Evolutionary conservation across 2,888 invertebrate genomes (phyloP).

Genomic region (Diabrotica balteata): DNA sequence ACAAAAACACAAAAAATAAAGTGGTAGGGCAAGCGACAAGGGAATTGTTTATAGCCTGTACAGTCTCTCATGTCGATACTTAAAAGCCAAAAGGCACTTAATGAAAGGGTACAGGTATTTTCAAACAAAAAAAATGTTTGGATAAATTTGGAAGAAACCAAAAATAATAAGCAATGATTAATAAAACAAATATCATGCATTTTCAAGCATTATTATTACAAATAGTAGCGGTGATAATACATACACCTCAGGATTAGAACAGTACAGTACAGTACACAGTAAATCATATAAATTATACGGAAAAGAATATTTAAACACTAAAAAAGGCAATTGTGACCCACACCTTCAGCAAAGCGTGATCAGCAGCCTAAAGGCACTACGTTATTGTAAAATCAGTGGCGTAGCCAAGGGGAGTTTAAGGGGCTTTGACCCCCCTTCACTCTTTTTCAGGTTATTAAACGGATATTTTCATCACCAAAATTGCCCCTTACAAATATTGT

Average conservation of each 20-base stretch:
- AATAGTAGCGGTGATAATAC: constrained; percentile 72
- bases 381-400: constrained; percentile 48
- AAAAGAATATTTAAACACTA: constrained; percentile 44
- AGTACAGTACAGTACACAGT: constrained; percentile 63
- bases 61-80: constrained; percentile 38
- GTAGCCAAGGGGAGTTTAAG: constrained; percentile 25
- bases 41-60: constrained; percentile 44
- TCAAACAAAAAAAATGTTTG: constrained; percentile 35
- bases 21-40: constrained; percentile 44
- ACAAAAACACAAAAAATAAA: constrained; percentile 50
- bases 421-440: constrained; percentile 1
- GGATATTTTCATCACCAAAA: background rate
- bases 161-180: constrained; percentile 63
- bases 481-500: background rate
- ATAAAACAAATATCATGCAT: constrained; percentile 87
- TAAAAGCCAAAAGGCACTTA: constrained; percentile 35
- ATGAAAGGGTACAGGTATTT: constrained; percentile 30
- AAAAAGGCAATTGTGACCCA: constrained; percentile 55
- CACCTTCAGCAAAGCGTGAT: constrained; percentile 60
- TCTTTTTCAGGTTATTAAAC: background rate
- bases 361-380: constrained; percentile 62
- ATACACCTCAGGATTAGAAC: constrained; percentile 66
- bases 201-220: constrained; percentile 87
- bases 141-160: constrained; percentile 35
- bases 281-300: constrained; percentile 56